A percentile compares a stretch with the other conserved stretches of the same genome.
Evolutionary conservation across 1,140 invertebrate species (phyloP).

Genomic region (Drosophila elegans): DNA sequence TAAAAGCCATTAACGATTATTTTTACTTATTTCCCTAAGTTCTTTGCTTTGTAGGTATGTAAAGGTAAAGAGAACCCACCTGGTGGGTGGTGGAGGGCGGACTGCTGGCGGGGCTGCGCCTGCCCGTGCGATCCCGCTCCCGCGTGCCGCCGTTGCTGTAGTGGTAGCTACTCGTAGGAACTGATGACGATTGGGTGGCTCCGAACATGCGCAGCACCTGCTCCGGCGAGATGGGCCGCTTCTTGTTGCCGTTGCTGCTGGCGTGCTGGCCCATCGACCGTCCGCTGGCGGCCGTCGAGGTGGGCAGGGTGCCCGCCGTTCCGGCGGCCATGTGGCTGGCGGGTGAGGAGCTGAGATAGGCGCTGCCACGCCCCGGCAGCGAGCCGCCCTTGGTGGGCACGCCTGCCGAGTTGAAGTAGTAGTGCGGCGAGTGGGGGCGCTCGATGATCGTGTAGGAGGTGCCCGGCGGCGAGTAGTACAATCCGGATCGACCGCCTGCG

Average conservation of each 20-base stretch:
- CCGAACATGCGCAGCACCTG: conserved; percentile 90
- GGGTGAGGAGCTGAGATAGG: conserved; percentile 87
- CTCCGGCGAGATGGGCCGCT: conserved; percentile 91
- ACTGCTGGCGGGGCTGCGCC: conserved; percentile 90
- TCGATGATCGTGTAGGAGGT: conserved; percentile 94
- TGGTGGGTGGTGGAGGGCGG: conserved; percentile 90
- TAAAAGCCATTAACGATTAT: too few relatives aligned
- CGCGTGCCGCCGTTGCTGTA: conserved; percentile 82
- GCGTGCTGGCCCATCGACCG: conserved; percentile 53
- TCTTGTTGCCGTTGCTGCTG: conserved; percentile 86
- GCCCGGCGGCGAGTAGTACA: conserved; percentile 89
- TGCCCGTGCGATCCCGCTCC: conserved; percentile 82
- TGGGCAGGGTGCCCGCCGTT: conserved; percentile 78
- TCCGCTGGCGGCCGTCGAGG: conserved; percentile 74
- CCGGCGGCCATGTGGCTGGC: conserved; percentile 85
- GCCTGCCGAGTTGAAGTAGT: conserved; percentile 83
- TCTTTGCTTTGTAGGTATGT: background rate
- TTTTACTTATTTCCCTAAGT: too few relatives aligned
- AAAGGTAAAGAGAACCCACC: conserved; percentile 65
- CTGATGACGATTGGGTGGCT: conserved; percentile 84
- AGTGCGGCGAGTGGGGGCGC: conserved; percentile 90
- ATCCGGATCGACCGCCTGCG: conserved; percentile 86
- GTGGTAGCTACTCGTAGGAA: conserved; percentile 85
- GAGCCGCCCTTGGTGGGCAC: conserved; percentile 85
- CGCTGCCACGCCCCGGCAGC: conserved; percentile 85